Percentiles rank a stretch among this genome's conserved stretches.
Conservation (phyloP, 2,113 vertebrate genomes). For the Pygoscelis adeliae region DNA sequence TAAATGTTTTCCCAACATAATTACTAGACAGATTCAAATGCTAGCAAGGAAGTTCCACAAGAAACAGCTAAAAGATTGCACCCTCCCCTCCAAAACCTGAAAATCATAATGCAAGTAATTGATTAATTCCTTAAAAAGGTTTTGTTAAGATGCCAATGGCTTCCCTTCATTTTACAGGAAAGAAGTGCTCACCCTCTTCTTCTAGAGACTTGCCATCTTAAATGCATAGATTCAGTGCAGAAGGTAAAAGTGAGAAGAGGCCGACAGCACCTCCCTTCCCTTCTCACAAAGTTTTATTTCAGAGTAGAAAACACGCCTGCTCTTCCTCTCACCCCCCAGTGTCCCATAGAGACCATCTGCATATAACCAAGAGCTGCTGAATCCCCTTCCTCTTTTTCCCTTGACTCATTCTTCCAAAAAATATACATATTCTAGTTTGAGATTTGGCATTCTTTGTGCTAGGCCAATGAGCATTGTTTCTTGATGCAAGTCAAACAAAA, state of each 20-base stretch:
- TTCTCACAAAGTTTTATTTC: not conserved
- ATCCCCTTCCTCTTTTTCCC: not conserved
- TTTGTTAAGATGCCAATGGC: not conserved
- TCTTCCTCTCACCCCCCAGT: not conserved
- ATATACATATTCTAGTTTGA: not conserved
- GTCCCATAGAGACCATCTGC: not conserved
- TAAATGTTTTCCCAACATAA: not conserved
- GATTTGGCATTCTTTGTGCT: not conserved
- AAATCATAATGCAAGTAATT: not conserved
- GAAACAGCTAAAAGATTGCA: not conserved
- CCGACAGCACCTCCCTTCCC: not conserved
- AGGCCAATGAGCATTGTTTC: not conserved
- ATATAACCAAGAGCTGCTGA: not conserved
- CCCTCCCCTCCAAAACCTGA: not conserved
- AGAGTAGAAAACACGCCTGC: not conserved
- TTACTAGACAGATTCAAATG: not conserved
- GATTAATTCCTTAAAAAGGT: not conserved
- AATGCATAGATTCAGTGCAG: rapidly evolving
- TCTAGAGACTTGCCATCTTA: not conserved
- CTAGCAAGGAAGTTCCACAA: not conserved
- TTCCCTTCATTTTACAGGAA: not conserved
- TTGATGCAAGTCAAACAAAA: not conserved
- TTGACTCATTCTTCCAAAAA: not conserved
- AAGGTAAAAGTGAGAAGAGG: not conserved
- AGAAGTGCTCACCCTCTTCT: not conserved